phyloP scores from a whole-genome alignment of 2,888 invertebrate species.

The Papilio gigon region DNA sequence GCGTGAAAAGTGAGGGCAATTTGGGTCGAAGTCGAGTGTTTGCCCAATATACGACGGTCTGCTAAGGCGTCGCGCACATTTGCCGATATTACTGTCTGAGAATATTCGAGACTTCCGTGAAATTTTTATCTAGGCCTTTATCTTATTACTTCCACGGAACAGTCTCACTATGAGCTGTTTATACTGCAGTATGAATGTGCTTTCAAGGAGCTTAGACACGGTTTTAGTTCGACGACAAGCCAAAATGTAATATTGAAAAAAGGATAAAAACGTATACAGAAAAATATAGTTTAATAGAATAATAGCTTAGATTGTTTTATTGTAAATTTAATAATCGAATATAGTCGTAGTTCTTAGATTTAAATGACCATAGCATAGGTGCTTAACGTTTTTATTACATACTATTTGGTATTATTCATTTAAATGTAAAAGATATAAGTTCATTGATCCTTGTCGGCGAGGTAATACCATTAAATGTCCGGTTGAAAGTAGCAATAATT shows the following conservation, averaged over 20 bases:
- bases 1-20: constrained; percentile 68
- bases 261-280: no score
- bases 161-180: not conserved
- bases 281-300: no score
- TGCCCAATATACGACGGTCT: constrained; percentile 52
- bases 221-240: no score
- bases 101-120: constrained; percentile 8
- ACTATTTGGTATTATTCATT: not conserved
- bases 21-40: constrained; percentile 65
- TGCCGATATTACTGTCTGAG: constrained; percentile 19
- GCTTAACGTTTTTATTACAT: not conserved
- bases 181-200: not conserved
- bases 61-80: constrained; percentile 37
- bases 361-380: not conserved
- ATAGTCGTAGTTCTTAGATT: not conserved
- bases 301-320: no score
- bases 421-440: not conserved
- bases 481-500: not conserved
- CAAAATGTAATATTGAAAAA: no score
- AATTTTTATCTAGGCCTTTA: constrained; percentile 10
- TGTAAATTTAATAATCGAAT: no score
- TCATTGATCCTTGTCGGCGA: not conserved
- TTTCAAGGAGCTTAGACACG: not conserved
- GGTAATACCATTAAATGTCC: constrained; percentile 3
- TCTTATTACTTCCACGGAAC: not conserved